A percentile compares a stretch with the other conserved stretches of the same genome.
Conservation (phyloP, 2,888 invertebrate genomes). For the Amblyjoppa proteus region DNA sequence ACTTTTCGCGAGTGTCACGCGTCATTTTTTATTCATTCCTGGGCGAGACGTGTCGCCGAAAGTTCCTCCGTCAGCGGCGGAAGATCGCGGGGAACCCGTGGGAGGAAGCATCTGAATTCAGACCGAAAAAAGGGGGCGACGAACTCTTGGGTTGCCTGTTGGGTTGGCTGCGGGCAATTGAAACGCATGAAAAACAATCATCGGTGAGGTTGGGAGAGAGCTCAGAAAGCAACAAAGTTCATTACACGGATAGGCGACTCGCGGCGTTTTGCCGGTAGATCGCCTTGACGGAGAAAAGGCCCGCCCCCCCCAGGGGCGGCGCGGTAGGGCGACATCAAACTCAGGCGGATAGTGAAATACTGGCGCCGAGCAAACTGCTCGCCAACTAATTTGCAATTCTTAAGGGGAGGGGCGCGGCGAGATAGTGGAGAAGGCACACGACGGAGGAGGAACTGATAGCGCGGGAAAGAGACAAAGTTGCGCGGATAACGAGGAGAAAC, state of each 20-base stretch:
- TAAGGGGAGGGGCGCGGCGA: conserved; percentile 27
- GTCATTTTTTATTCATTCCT: conserved; percentile 4
- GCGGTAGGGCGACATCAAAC: conserved; percentile 17
- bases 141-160: background rate
- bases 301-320: background rate
- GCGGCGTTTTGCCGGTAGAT: conserved; percentile 1
- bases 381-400: conserved; percentile 71
- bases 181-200: background rate
- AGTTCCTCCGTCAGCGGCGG: background rate
- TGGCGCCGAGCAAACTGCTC: conserved; percentile 36
- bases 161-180: background rate
- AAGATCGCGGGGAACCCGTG: background rate
- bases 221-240: conserved; percentile 10
- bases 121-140: background rate
- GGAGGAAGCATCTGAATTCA: background rate
- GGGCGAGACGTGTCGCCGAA: background rate
- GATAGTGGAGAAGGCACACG: conserved; percentile 27
- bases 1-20: background rate
- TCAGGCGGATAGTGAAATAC: conserved; percentile 10
- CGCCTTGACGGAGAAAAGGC: background rate
- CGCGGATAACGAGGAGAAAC: background rate
- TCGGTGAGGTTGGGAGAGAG: background rate
- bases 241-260: conserved; percentile 9
- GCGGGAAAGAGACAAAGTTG: background rate
- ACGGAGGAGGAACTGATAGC: background rate